Evolutionary conservation across 2,888 invertebrate genomes (phyloP).

Genomic region (Terebella lapidaria): DNA sequence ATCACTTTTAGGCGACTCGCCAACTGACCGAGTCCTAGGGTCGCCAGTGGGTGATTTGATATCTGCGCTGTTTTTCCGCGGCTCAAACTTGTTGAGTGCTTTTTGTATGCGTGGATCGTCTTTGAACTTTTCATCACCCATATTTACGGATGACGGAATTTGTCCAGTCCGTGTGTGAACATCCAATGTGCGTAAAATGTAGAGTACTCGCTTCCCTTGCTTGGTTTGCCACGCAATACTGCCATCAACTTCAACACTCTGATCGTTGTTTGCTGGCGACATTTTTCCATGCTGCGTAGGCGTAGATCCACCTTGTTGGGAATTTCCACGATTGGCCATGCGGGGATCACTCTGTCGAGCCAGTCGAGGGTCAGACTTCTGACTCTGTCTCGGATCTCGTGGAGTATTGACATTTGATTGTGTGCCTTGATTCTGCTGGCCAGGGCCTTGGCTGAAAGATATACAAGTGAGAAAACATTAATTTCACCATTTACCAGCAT

Average conservation of each 20-base stretch:
- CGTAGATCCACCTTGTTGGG: no score
- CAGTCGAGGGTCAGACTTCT: background rate
- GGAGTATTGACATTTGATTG: background rate
- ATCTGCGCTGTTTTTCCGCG: background rate
- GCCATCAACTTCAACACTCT: background rate
- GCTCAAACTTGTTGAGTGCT: background rate
- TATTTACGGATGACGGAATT: background rate
- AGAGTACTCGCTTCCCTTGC: background rate
- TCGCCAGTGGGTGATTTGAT: background rate
- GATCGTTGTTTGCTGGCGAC: background rate
- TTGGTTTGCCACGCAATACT: background rate
- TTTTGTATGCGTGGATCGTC: slow-evolving; percentile 3
- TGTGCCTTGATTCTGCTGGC: no score
- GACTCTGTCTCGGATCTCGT: background rate
- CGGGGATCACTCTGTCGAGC: background rate
- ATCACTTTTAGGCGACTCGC: background rate
- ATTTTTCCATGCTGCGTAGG: background rate
- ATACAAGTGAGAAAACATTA: no score
- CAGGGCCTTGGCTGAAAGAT: no score
- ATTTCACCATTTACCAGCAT: no score
- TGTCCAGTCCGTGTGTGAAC: background rate
- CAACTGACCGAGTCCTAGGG: background rate
- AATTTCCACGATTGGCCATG: background rate
- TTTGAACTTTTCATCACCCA: background rate
- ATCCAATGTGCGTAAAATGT: background rate